Conservation (phyloP, 2,113 vertebrate species). For the Toxostoma redivivum region DNA sequence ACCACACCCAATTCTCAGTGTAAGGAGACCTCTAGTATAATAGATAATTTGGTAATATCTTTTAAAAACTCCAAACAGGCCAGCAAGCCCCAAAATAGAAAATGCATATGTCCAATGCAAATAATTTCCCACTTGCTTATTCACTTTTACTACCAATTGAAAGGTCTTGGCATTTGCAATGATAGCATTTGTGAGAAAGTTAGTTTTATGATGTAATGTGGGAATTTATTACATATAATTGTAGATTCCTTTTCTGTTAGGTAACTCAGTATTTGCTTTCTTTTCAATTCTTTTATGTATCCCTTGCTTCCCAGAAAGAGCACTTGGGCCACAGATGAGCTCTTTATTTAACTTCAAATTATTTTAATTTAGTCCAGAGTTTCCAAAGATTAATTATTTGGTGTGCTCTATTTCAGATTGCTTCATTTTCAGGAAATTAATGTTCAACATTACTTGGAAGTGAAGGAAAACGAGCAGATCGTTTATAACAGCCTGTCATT, state of each 20-base stretch:
- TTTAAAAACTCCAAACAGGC: not conserved
- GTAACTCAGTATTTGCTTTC: slow-evolving; percentile 9
- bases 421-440: slow-evolving; percentile 40
- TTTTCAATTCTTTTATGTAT: slow-evolving; percentile 2
- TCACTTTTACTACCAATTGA: not conserved
- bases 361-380: slow-evolving; percentile 38
- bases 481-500: not conserved
- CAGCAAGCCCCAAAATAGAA: not conserved
- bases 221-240: slow-evolving; percentile 29
- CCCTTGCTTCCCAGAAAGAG: slow-evolving; percentile 3
- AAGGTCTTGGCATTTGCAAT: not conserved
- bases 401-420: not conserved
- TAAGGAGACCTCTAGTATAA: not conserved
- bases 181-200: slow-evolving; percentile 28
- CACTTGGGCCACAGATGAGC: not conserved
- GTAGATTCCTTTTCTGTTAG: slow-evolving; percentile 28
- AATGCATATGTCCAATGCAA: not conserved
- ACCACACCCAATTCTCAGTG: not conserved
- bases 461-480: not conserved
- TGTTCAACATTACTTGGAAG: slow-evolving; percentile 21
- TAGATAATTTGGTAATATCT: not conserved
- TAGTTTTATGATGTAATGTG: slow-evolving; percentile 44
- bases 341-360: slow-evolving; percentile 43
- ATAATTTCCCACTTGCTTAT: not conserved
- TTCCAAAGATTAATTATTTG: slow-evolving; percentile 47